Conservation (phyloP, 2,888 invertebrate species). For the Anticlea derivata region DNA sequence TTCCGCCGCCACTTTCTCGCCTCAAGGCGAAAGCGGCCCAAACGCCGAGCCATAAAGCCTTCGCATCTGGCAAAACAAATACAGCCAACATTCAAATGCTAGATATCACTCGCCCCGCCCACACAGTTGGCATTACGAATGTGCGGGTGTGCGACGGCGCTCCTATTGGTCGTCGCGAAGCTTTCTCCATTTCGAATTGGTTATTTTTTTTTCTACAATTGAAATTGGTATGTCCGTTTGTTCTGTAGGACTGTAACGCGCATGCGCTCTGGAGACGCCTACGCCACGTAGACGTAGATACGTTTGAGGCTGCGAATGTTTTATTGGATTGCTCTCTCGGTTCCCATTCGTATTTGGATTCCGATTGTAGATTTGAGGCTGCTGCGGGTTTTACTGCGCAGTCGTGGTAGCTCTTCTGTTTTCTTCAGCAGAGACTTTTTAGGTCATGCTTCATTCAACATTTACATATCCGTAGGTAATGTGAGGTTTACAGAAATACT, state of each 20-base stretch:
- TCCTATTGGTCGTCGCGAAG: constrained; percentile 80
- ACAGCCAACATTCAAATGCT: constrained; percentile 83
- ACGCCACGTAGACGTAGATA: constrained; percentile 81
- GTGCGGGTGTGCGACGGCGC: constrained; percentile 51
- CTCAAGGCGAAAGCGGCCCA: constrained; percentile 81
- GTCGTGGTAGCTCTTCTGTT: constrained; percentile 45
- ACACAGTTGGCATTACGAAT: constrained; percentile 84
- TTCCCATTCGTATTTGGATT: constrained; percentile 77
- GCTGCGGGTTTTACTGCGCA: constrained; percentile 63
- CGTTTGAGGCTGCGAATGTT: constrained; percentile 76
- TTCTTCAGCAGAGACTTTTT: neutral
- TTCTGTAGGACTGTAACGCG: constrained; percentile 69
- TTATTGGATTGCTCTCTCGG: constrained; percentile 78
- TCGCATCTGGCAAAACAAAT: constrained; percentile 81
- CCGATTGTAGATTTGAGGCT: constrained; percentile 70
- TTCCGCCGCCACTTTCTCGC: constrained; percentile 72
- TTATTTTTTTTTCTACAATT: constrained; percentile 83
- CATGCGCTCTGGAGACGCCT: constrained; percentile 75
- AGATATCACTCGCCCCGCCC: constrained; percentile 84
- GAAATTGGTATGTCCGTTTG: constrained; percentile 81
- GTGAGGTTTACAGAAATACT: neutral
- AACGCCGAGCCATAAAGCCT: constrained; percentile 81
- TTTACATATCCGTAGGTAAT: no score
- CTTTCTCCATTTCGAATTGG: constrained; percentile 82
- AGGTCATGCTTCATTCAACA: neutral